Conservation (phyloP, 2,888 invertebrate genomes). For the Drosophila anomelani region DNA sequence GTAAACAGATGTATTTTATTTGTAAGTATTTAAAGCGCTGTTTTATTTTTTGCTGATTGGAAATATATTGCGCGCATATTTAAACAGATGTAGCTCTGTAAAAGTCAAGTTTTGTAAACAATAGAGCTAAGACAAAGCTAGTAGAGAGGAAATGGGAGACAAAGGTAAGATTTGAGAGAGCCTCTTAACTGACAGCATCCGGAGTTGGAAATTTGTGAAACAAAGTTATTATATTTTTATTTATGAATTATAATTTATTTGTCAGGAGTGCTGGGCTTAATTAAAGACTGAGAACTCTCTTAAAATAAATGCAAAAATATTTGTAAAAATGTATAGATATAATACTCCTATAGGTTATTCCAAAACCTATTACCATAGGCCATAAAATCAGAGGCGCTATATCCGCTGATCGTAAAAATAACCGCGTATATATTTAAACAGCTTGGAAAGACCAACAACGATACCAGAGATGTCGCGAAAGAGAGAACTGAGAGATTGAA, state of each 20-base stretch:
- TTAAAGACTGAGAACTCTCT: not conserved
- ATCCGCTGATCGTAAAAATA: slow-evolving; percentile 13
- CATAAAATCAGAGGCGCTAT: slow-evolving; percentile 65
- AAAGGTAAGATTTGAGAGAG: not conserved
- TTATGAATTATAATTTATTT: not conserved
- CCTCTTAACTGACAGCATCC: not conserved
- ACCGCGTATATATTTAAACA: slow-evolving; percentile 10
- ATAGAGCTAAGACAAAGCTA: not conserved
- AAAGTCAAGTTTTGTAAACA: not conserved
- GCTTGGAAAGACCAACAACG: slow-evolving; percentile 15
- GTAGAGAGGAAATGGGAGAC: not conserved
- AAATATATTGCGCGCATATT: slow-evolving; percentile 41
- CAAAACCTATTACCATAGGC: not conserved
- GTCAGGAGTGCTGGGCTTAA: not conserved
- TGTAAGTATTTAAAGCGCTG: slow-evolving; percentile 74
- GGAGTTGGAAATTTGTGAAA: not conserved
- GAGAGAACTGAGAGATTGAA: slow-evolving; percentile 26
- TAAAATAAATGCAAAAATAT: not conserved
- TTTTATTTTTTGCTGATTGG: slow-evolving; percentile 18
- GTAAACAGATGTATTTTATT: slow-evolving; percentile 52
- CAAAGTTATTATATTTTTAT: not conserved
- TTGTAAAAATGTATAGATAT: not conserved
- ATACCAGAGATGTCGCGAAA: not conserved
- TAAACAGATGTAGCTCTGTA: slow-evolving; percentile 12
- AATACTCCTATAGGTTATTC: not conserved